Base-by-base conservation (phyloP, 2,797 vertebrate genomes). In the Coracias cyanogaster region DNA sequence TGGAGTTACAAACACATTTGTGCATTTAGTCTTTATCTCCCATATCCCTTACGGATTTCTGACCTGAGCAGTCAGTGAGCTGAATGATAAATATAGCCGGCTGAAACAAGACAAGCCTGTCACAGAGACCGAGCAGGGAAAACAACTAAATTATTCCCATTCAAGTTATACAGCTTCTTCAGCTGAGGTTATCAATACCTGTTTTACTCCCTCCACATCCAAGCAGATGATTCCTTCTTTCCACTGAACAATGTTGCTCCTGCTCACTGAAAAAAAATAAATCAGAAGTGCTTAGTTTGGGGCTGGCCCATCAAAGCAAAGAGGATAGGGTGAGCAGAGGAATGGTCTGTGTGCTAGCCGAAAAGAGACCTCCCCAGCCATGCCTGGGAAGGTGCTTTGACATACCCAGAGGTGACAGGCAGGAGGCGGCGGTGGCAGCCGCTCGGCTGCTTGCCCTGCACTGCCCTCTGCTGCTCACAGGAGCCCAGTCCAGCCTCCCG, bases 391-490 rank as follows among this genome's bases (percentile, higher is more conserved):
- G 55, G 66, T 3, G 52, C 6, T 70, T n/a, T 18, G 28, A 29
- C 39, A 39, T 0, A 5, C 2, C 21, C 21, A 13, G 33, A 10
- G 33, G 9, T 12, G 4, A 15, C 20, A 1, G 16, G 5, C 14
- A 45, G 15, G 7, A 2, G 21, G 12, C 10, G 25, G 10, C 0
- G 16, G 20, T 18, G 41, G 15, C 0, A 8, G 21, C 3, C 4
- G 15, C 6, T 21, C 39, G 12, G 81, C 76, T 57, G 61, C 90
- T 83, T 82, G 94, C 79, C 7, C 62, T 70, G 73, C 86, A 94
- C 55, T 90, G 96, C 96, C 93, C 91, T 91, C 96, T 96, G 72
- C 83, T 86, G 95, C 6, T 33, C 11, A 7, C 13, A 28, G 65
- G 4, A 26, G 77, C 33, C 14, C 9, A 54, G 31, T 4, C 16